phyloP scores from a whole-genome alignment of 2,113 vertebrate species.

The Osmerus mordax region DNA sequence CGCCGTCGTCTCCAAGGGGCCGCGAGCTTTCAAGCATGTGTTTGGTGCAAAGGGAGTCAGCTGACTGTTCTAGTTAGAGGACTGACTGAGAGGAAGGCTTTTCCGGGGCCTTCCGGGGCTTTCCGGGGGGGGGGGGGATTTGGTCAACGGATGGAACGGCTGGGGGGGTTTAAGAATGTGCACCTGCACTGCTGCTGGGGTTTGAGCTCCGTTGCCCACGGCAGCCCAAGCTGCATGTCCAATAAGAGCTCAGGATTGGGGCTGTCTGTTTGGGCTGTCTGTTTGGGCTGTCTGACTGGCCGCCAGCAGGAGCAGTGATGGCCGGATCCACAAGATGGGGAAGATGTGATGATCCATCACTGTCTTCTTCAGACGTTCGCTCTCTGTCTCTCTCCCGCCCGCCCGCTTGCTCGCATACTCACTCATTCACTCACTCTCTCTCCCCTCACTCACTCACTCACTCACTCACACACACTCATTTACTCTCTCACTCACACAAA shows the following conservation, averaged over 20 bases:
- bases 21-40: constrained; percentile 1
- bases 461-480: no score
- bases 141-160: no score
- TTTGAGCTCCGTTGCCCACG: constrained; percentile 36
- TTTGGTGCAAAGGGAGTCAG: constrained; percentile 10
- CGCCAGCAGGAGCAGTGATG: constrained; percentile 14
- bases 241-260: constrained; percentile 13
- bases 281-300: constrained; percentile 16
- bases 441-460: no score
- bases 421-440: neutral
- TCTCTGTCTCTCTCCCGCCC: neutral
- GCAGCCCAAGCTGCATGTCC: constrained; percentile 43
- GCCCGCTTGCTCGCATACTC: neutral
- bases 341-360: constrained; percentile 3
- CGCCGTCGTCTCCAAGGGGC: neutral
- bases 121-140: no score
- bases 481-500: neutral
- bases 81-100: constrained; percentile 10
- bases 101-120: no score
- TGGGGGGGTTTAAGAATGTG: neutral
- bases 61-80: constrained; percentile 23
- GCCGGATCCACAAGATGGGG: constrained; percentile 12
- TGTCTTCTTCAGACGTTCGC: neutral
- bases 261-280: no score
- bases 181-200: constrained; percentile 33